Conservation (phyloP, 2,797 vertebrate species). For the Sylvilagus floridanus region DNA sequence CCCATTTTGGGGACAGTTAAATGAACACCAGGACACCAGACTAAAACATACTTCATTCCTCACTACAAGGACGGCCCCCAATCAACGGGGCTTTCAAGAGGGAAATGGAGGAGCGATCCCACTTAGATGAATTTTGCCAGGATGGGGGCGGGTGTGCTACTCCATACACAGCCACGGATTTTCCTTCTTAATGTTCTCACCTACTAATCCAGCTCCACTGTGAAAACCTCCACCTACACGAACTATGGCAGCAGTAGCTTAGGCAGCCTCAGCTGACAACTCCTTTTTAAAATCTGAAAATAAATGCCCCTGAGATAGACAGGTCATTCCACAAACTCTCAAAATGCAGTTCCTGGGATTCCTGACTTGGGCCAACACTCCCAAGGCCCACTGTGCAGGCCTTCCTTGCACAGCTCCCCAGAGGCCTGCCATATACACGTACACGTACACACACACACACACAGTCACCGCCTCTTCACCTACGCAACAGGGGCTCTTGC, state of each 20-base stretch:
- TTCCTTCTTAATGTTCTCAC: conserved; percentile 5
- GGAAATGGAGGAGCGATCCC: background rate
- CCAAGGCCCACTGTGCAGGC: background rate
- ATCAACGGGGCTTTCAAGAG: background rate
- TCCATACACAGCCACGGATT: background rate
- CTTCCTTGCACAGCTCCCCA: background rate
- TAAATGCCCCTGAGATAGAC: background rate
- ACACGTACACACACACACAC: background rate
- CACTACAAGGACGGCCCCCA: background rate
- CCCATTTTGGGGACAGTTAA: background rate
- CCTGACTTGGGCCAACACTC: background rate
- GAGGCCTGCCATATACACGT: background rate
- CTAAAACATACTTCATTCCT: background rate
- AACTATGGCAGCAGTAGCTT: background rate
- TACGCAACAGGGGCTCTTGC: background rate
- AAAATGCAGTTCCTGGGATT: background rate
- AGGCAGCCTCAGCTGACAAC: background rate
- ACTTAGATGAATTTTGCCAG: background rate
- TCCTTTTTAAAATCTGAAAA: background rate
- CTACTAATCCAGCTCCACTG: background rate
- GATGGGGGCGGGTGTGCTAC: background rate
- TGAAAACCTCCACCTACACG: background rate
- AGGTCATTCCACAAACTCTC: background rate
- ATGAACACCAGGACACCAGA: background rate
- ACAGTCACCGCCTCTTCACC: background rate